These are phyloP conservation scores for Agriopis leucophaearia DNA, from an alignment of 2,888 invertebrate species.

Conservation along the genomic window DNA sequence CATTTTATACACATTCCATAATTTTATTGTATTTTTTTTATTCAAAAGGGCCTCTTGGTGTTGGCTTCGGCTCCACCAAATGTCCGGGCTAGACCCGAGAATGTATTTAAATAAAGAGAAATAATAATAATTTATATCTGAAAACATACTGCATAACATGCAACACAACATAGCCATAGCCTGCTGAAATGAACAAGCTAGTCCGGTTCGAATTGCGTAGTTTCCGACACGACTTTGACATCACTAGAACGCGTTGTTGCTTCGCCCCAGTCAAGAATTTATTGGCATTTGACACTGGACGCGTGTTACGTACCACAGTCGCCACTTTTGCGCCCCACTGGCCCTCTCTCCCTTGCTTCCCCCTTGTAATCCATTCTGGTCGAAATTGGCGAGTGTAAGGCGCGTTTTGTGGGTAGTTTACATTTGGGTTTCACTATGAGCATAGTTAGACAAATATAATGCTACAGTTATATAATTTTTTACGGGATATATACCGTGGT, in stretches of 20 bases:
- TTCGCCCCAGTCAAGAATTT: conserved; percentile 42
- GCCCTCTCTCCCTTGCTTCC: conserved; percentile 28
- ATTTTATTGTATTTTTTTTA: too few species aligned
- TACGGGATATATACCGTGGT: too few species aligned
- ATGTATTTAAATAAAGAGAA: too few species aligned
- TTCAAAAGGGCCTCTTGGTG: too few species aligned
- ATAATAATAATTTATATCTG: not conserved
- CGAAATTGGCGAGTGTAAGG: conserved; percentile 44
- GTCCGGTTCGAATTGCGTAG: not conserved
- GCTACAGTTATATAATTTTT: too few species aligned
- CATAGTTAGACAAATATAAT: conserved; percentile 11
- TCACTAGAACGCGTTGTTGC: conserved; percentile 21
- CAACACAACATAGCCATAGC: not conserved
- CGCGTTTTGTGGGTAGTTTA: conserved; percentile 32
- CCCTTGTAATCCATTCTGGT: conserved; percentile 52
- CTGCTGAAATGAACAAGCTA: not conserved
- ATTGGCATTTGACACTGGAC: conserved; percentile 56
- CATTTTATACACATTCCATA: too few species aligned
- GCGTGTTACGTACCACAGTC: conserved; percentile 48
- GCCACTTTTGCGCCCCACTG: conserved; percentile 45
- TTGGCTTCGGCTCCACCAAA: too few species aligned
- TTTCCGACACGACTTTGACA: conserved; percentile 19
- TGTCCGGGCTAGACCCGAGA: too few species aligned
- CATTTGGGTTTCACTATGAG: conserved; percentile 14
- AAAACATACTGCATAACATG: not conserved